Conservation (phyloP, 2,797 vertebrate genomes). For the Florisuga fusca region DNA sequence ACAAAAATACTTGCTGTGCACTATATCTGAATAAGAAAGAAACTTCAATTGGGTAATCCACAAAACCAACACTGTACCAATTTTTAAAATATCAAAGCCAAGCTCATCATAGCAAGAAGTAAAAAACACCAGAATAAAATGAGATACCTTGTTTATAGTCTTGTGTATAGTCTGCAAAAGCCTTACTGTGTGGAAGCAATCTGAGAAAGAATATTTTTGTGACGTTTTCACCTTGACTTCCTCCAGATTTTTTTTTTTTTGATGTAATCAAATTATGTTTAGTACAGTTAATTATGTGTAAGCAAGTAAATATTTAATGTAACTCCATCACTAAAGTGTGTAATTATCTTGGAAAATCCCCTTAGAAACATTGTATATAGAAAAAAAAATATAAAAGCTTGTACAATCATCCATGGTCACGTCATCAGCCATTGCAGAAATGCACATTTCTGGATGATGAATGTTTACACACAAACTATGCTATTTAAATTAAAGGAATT, state of each 20-base stretch:
- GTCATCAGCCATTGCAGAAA: background rate
- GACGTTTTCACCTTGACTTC: slow-evolving; percentile 14
- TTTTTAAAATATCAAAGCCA: background rate
- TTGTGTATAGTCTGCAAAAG: background rate
- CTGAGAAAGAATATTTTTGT: background rate
- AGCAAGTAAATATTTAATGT: slow-evolving; percentile 61
- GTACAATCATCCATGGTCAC: background rate
- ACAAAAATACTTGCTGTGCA: background rate
- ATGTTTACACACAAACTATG: background rate
- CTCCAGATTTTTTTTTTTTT: background rate
- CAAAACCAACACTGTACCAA: background rate
- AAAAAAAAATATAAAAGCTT: background rate
- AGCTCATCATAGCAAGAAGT: background rate
- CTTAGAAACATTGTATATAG: slow-evolving; percentile 39
- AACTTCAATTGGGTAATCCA: background rate
- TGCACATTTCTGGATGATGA: background rate
- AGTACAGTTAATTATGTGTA: slow-evolving; percentile 40
- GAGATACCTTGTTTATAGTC: background rate
- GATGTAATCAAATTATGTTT: background rate
- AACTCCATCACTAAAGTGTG: slow-evolving; percentile 40
- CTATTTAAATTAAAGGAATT: background rate
- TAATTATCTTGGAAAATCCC: slow-evolving; percentile 26
- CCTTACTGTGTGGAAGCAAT: background rate
- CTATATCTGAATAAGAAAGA: background rate
- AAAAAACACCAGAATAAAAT: background rate